Percentiles rank a stretch among this genome's conserved stretches.
Conservation (phyloP, 1,140 invertebrate genomes). For the Pygmarrhopalites habei region DNA sequence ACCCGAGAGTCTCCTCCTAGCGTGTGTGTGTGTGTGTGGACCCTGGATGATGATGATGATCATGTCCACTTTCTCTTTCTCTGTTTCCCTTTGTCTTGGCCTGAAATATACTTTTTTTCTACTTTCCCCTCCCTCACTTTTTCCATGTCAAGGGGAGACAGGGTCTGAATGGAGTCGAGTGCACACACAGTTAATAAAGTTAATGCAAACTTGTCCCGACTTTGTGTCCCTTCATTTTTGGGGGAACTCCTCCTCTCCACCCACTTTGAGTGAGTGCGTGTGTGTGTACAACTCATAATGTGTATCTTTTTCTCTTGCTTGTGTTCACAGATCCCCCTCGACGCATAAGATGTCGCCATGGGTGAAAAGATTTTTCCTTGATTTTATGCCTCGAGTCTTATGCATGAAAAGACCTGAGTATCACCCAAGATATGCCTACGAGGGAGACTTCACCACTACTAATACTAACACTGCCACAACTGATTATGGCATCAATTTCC, state of each 20-base stretch:
- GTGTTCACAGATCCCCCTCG: slow-evolving; percentile 70
- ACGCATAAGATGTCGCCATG: slow-evolving; percentile 92
- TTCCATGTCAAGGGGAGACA: too few relatives aligned
- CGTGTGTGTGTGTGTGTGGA: not conserved
- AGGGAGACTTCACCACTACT: slow-evolving; percentile 50
- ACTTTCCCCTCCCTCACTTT: too few relatives aligned
- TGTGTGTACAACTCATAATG: too few relatives aligned
- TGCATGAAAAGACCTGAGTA: slow-evolving; percentile 83
- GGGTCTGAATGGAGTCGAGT: too few relatives aligned
- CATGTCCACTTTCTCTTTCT: not conserved
- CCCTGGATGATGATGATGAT: not conserved
- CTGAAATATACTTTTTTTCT: too few relatives aligned
- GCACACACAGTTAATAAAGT: too few relatives aligned
- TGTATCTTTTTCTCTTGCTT: slow-evolving; percentile 18
- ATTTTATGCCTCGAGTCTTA: slow-evolving; percentile 77
- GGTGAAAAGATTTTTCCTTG: slow-evolving; percentile 75
- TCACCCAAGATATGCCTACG: slow-evolving; percentile 64
- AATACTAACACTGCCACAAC: slow-evolving; percentile 2
- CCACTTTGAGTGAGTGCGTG: too few relatives aligned
- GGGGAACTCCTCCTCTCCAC: too few relatives aligned
- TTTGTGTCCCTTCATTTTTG: too few relatives aligned
- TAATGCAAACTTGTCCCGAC: too few relatives aligned
- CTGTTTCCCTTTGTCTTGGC: too few relatives aligned
- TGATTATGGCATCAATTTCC: slow-evolving; percentile 33
- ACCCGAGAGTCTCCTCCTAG: too few relatives aligned